These are phyloP conservation scores for Papilio polytes DNA, from an alignment of 1,140 invertebrate species.

Conservation along the genomic window DNA sequence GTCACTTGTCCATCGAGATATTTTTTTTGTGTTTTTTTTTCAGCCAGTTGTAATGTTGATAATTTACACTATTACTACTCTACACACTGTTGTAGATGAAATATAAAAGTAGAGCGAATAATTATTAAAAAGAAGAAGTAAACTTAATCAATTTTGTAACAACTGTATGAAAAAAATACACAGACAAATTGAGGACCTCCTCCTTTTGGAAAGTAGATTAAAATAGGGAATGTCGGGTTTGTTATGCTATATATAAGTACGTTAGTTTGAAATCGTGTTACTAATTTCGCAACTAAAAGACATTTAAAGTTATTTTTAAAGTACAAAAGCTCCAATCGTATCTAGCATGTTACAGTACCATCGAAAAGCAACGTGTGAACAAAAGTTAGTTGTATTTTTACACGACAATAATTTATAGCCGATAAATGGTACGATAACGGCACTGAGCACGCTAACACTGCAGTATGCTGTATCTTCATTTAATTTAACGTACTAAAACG, in stretches of 20 bases:
- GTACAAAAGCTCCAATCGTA: not conserved
- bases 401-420: slow-evolving; percentile 35
- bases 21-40: slow-evolving; percentile 23
- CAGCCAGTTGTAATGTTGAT: not conserved
- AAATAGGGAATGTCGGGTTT: not conserved
- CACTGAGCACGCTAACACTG: slow-evolving; percentile 21
- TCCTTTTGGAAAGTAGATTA: not conserved
- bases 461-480: slow-evolving; percentile 31
- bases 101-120: too few species aligned
- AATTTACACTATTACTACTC: not conserved
- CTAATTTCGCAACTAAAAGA: too few species aligned
- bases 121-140: too few species aligned
- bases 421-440: slow-evolving; percentile 33
- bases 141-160: too few species aligned
- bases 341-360: not conserved
- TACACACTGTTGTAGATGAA: not conserved
- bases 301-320: not conserved
- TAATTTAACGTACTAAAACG: slow-evolving; percentile 28
- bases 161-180: too few species aligned
- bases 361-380: slow-evolving; percentile 26
- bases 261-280: too few species aligned
- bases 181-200: too few species aligned
- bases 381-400: slow-evolving; percentile 29
- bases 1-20: not conserved
- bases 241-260: too few species aligned